Conservation (phyloP, 2,888 invertebrate species). For the Cephonodes hylas region DNA sequence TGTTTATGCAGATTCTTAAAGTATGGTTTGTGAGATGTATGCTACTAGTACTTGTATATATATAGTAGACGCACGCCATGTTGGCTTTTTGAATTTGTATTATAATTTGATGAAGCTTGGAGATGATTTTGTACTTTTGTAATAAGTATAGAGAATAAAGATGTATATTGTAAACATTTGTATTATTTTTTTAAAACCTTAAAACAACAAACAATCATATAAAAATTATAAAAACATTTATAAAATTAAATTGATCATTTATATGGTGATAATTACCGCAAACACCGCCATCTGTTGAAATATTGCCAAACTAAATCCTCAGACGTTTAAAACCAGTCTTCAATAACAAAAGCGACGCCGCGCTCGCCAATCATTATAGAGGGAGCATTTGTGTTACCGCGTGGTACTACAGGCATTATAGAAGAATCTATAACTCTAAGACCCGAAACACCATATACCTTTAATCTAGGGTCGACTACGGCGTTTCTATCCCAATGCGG, state of each 20-base stretch:
- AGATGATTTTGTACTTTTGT: slow-evolving; percentile 3
- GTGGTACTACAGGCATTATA: slow-evolving; percentile 88
- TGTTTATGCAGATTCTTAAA: neutral
- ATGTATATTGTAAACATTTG: slow-evolving; percentile 9
- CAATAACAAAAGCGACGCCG: slow-evolving; percentile 47
- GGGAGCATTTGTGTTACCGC: slow-evolving; percentile 91
- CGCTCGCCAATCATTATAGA: slow-evolving; percentile 89
- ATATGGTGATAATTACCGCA: neutral
- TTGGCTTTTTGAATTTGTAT: slow-evolving; percentile 18
- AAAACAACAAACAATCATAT: neutral
- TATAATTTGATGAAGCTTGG: neutral
- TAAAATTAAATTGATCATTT: neutral
- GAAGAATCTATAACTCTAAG: slow-evolving; percentile 88
- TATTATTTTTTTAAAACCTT: neutral
- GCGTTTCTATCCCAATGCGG: slow-evolving; percentile 77
- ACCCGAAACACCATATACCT: slow-evolving; percentile 81
- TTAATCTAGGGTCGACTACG: slow-evolving; percentile 85
- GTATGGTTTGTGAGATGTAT: neutral
- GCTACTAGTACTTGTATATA: neutral
- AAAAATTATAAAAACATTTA: neutral
- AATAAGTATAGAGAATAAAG: slow-evolving; percentile 12
- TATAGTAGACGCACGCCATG: neutral
- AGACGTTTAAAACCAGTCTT: slow-evolving; percentile 39
- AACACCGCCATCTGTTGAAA: slow-evolving; percentile 14
- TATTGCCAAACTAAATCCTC: slow-evolving; percentile 16